phyloP scores from a whole-genome alignment of 2,797 vertebrate genomes.

The Labroides dimidiatus region DNA sequence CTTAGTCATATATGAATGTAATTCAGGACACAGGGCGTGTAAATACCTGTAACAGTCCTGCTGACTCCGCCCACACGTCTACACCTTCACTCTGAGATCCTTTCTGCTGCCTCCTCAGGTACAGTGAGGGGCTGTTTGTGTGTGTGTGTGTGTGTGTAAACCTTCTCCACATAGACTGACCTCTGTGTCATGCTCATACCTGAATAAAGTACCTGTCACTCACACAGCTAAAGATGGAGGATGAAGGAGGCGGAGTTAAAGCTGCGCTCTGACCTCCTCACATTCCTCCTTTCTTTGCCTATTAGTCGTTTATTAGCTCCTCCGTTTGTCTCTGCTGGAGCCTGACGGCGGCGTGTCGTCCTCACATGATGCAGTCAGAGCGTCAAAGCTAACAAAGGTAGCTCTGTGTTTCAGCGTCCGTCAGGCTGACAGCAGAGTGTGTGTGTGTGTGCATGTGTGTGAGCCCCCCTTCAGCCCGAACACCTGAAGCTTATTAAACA shows the following conservation, averaged over 20 bases:
- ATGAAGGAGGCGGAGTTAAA: conserved; percentile 47
- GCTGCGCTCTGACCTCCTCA: conserved; percentile 71
- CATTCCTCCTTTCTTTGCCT: conserved; percentile 75
- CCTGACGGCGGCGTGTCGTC: conserved; percentile 68
- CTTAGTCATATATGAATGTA: not conserved
- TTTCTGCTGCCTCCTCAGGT: not conserved
- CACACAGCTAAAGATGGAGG: conserved; percentile 37
- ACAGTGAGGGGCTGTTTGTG: not conserved
- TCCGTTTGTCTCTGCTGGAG: conserved; percentile 74
- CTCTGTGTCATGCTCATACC: conserved; percentile 52
- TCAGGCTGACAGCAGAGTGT: conserved; percentile 73
- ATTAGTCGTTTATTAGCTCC: conserved; percentile 78
- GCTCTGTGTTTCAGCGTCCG: conserved; percentile 77
- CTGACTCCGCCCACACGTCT: not conserved
- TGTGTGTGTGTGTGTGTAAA: conserved; percentile 2
- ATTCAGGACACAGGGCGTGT: not conserved
- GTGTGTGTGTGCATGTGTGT: conserved; percentile 14
- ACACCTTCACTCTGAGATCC: not conserved
- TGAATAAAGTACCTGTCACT: conserved; percentile 49
- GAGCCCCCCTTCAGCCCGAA: conserved; percentile 31
- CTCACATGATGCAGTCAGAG: conserved; percentile 54
- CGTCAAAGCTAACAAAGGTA: conserved; percentile 83
- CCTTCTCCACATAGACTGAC: conserved; percentile 44
- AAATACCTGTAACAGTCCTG: not conserved
- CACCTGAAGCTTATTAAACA: conserved; percentile 89